Percentiles rank a stretch among this genome's conserved stretches.
Evolutionary conservation across 1,140 invertebrate genomes (phyloP).

Genomic region (Mylabris phalerata): DNA sequence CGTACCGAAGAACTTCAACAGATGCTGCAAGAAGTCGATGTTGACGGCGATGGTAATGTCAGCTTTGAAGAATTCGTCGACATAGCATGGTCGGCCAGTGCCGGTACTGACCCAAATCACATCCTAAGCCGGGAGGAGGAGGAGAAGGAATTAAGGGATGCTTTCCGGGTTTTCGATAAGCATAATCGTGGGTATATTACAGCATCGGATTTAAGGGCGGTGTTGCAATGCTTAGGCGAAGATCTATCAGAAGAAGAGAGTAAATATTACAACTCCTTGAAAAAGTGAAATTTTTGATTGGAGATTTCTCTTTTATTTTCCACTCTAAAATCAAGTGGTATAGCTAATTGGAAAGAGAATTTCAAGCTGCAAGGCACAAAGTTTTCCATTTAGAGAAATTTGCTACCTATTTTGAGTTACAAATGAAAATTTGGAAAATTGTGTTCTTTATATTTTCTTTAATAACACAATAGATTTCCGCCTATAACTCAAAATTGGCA

Average conservation of each 20-base stretch:
- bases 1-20: slow-evolving; percentile 74
- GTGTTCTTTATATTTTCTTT: no score
- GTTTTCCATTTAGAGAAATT: no score
- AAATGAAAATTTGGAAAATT: no score
- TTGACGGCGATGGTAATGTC: slow-evolving; percentile 84
- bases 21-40: slow-evolving; percentile 86
- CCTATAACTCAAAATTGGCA: no score
- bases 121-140: slow-evolving; percentile 54
- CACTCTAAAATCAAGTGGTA: no score
- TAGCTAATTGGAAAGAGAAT: no score
- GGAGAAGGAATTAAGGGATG: slow-evolving; percentile 79
- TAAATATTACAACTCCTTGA: slow-evolving; percentile 41
- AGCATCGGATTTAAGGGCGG: slow-evolving; percentile 73
- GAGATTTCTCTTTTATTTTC: no score
- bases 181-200: slow-evolving; percentile 82
- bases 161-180: slow-evolving; percentile 83
- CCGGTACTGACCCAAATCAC: slow-evolving; percentile 44
- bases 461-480: no score
- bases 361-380: no score
- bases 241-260: slow-evolving; percentile 82
- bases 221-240: slow-evolving; percentile 77
- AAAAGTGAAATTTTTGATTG: no score
- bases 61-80: slow-evolving; percentile 90
- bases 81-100: slow-evolving; percentile 69
- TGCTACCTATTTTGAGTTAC: no score